phyloP scores from a whole-genome alignment of 2,888 invertebrate species.

The Stenodema calcarata region DNA sequence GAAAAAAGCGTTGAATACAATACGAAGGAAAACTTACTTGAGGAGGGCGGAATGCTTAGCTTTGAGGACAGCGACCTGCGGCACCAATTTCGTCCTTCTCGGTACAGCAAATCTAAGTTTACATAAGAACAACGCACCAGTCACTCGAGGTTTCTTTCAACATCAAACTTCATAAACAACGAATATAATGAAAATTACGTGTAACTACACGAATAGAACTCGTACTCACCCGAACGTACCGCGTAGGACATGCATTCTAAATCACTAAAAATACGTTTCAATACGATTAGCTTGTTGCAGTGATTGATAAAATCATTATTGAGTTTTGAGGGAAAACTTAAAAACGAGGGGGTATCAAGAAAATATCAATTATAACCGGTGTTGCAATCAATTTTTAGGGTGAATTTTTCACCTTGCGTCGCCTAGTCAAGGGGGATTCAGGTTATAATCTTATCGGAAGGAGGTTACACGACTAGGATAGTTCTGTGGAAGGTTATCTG shows the following conservation, averaged over 20 bases:
- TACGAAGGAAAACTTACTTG: background rate
- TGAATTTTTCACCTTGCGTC: constrained; percentile 2
- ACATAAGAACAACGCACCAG: background rate
- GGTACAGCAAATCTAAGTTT: constrained; percentile 3
- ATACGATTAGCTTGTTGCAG: background rate
- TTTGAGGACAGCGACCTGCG: constrained; percentile 31
- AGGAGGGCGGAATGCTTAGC: constrained; percentile 25
- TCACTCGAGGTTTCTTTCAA: background rate
- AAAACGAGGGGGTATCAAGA: background rate
- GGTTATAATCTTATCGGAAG: background rate
- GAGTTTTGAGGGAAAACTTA: background rate
- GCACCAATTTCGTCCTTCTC: constrained; percentile 12
- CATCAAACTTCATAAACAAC: background rate
- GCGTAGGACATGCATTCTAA: constrained; percentile 25
- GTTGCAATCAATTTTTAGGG: background rate
- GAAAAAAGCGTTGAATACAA: too few relatives aligned
- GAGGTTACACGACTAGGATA: background rate
- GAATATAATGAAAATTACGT: background rate
- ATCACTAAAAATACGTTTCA: background rate
- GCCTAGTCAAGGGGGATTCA: background rate
- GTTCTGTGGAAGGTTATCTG: background rate
- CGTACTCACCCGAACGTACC: constrained; percentile 27
- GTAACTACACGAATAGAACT: background rate
- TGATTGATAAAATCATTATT: background rate
- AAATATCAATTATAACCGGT: background rate